Conservation (phyloP, 37 sponge, comb jelly and placozoan genomes). For the Mnemiopsis leidyi region DNA sequence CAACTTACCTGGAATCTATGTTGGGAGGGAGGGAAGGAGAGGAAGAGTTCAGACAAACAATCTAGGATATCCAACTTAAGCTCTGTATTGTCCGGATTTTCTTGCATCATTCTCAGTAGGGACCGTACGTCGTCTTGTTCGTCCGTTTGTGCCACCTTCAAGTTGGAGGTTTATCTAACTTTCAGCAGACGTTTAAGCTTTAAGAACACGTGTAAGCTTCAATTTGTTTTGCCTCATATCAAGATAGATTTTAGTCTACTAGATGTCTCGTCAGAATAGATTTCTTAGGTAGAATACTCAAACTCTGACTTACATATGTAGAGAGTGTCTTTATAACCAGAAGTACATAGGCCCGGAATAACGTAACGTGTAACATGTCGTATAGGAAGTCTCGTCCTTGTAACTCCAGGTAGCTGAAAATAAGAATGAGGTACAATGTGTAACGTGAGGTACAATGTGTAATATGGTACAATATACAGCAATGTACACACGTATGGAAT, state of each 20-base stretch:
- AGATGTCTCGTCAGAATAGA: too few relatives aligned
- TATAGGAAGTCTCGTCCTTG: constrained; percentile 27
- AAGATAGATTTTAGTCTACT: too few relatives aligned
- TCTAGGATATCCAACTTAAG: constrained; percentile 5
- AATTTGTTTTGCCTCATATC: too few relatives aligned
- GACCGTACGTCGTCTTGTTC: neutral
- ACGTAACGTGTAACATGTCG: constrained; percentile 20
- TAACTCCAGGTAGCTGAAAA: neutral
- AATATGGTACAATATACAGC: too few relatives aligned
- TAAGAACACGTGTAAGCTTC: too few relatives aligned
- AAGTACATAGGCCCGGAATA: neutral
- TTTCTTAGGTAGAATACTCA: too few relatives aligned
- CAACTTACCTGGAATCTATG: constrained; percentile 41
- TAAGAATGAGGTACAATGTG: too few relatives aligned
- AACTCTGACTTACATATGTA: constrained; percentile 9
- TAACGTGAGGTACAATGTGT: too few relatives aligned
- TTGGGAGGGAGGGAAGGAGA: constrained; percentile 2
- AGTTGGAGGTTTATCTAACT: too few relatives aligned
- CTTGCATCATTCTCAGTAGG: neutral
- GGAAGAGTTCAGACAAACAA: constrained; percentile 30
- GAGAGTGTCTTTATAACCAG: neutral
- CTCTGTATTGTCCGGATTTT: neutral
- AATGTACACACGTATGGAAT: too few relatives aligned
- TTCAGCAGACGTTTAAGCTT: too few relatives aligned
- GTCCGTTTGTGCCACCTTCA: neutral